phyloP scores from a whole-genome alignment of 2,797 vertebrate species.

The Anolis apletophallus region DNA sequence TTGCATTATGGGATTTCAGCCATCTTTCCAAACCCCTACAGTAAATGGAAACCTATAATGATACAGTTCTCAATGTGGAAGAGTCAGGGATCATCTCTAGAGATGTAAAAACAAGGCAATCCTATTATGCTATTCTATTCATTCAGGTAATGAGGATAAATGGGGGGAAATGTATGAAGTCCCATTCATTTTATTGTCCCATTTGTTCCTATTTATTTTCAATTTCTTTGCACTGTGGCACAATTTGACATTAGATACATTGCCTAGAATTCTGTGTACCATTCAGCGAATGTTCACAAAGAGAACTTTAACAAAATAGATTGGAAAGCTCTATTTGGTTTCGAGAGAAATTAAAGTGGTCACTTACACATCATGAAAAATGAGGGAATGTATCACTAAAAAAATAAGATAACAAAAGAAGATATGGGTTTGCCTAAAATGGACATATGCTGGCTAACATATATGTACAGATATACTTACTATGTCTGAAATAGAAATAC shows the following conservation, averaged over 20 bases:
- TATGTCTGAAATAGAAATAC: too few species aligned
- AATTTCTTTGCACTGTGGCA: background rate
- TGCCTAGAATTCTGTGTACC: background rate
- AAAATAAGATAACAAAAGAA: background rate
- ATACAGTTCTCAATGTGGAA: background rate
- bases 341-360: background rate
- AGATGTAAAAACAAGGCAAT: background rate
- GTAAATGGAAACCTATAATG: background rate
- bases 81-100: background rate
- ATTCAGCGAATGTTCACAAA: background rate
- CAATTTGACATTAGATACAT: background rate
- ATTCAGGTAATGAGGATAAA: background rate
- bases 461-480: background rate
- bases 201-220: background rate
- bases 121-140: background rate
- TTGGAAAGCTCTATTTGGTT: background rate
- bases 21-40: background rate
- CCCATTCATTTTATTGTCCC: background rate
- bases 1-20: background rate
- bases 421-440: background rate
- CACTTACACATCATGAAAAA: background rate
- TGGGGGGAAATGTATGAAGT: background rate
- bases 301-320: background rate
- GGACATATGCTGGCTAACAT: background rate
- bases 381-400: too few species aligned